phyloP scores from a whole-genome alignment of 2,797 vertebrate species.

The Acanthis flammea region DNA sequence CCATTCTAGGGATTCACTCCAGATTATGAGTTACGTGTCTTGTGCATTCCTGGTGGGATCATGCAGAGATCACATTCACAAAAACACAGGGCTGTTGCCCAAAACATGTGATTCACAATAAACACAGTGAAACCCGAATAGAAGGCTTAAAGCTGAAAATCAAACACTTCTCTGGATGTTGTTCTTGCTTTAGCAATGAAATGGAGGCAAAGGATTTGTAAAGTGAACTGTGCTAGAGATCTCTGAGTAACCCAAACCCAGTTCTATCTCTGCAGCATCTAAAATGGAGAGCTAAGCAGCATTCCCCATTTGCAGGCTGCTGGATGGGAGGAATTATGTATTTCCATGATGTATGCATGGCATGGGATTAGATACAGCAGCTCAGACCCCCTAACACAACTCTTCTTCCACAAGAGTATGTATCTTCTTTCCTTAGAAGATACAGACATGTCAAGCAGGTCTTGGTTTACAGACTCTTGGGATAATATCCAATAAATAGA shows the following conservation, averaged over 20 bases:
- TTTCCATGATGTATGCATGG: not conserved
- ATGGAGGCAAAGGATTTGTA: not conserved
- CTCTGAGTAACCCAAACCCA: not conserved
- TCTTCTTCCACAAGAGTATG: not conserved
- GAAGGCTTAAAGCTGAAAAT: not conserved
- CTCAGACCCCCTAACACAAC: not conserved
- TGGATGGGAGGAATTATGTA: not conserved
- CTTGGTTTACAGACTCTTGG: not conserved
- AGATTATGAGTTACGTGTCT: not conserved
- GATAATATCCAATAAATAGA: not conserved
- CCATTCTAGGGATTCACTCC: fast-evolving
- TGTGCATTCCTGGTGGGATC: not conserved
- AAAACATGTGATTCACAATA: not conserved
- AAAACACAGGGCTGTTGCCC: not conserved
- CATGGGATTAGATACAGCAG: not conserved
- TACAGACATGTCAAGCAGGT: not conserved
- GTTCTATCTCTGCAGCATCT: not conserved
- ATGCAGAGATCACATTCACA: not conserved
- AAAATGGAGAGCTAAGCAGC: not conserved
- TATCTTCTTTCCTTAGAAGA: not conserved
- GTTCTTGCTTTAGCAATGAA: not conserved
- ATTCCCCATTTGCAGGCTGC: not conserved
- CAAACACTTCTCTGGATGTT: not conserved
- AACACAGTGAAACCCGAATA: not conserved
- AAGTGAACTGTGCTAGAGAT: not conserved